Percentiles rank a stretch among this genome's conserved stretches.
Conservation (phyloP, 2,113 vertebrate species). For the Sylvietta virens region DNA sequence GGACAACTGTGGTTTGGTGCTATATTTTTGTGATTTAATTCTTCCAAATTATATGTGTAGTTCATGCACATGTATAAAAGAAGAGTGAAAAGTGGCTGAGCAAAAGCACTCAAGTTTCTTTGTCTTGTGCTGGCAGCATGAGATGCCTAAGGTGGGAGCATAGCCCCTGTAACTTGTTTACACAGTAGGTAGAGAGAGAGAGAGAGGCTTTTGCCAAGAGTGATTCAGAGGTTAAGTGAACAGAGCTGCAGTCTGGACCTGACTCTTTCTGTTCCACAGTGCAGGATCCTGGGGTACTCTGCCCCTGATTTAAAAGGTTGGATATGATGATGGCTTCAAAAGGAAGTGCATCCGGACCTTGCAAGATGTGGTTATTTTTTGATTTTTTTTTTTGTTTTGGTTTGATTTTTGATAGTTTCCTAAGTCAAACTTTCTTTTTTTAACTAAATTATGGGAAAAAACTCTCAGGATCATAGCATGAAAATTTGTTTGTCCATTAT, state of each 20-base stretch:
- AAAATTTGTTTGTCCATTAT: background rate
- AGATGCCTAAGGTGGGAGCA: background rate
- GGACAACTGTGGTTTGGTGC: background rate
- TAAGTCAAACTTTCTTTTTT: background rate
- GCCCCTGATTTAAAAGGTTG: background rate
- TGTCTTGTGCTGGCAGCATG: background rate
- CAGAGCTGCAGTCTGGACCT: background rate
- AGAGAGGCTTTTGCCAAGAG: background rate
- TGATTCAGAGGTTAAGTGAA: background rate
- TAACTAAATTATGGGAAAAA: background rate
- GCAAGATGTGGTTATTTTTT: fast-evolving
- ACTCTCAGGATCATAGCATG: background rate
- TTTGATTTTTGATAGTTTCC: background rate
- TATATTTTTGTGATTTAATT: background rate
- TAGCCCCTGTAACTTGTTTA: background rate
- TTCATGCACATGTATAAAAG: background rate
- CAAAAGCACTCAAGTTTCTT: background rate
- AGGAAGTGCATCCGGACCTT: background rate
- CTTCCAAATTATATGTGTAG: background rate
- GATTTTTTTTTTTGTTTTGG: background rate
- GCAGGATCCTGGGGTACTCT: background rate
- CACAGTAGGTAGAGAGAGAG: background rate
- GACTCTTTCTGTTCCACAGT: background rate
- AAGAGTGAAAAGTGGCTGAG: background rate
- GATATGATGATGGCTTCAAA: background rate